Evolutionary conservation across 2,888 invertebrate genomes (phyloP).

Genomic region (Trichopria drosophilae): DNA sequence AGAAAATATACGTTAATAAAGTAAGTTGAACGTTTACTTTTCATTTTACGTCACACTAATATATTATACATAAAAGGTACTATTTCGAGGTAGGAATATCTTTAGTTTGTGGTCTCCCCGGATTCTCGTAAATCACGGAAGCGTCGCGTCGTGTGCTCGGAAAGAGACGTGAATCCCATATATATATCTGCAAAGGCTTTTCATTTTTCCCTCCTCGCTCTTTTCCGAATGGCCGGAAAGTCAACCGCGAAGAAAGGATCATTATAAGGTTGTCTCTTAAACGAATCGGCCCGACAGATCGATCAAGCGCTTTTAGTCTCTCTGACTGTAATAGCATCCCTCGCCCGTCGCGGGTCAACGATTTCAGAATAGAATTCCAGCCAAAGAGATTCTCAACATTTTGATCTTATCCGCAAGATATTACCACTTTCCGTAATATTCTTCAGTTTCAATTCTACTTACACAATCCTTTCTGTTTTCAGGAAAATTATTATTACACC

Average conservation of each 20-base stretch:
- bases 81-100: no score
- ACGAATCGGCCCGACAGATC: slow-evolving; percentile 33
- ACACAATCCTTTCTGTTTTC: no score
- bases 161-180: slow-evolving; percentile 39
- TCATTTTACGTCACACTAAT: no score
- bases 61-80: no score
- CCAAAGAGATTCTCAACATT: no score
- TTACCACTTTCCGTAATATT: no score
- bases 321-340: slow-evolving; percentile 26
- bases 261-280: slow-evolving; percentile 35
- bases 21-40: not conserved
- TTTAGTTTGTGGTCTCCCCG: slow-evolving; percentile 32
- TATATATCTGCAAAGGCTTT: slow-evolving; percentile 24
- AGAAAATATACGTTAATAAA: slow-evolving; percentile 18
- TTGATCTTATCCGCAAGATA: no score
- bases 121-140: slow-evolving; percentile 39
- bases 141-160: no score
- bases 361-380: no score
- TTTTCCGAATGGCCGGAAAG: slow-evolving; percentile 26
- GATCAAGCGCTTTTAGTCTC: slow-evolving; percentile 34
- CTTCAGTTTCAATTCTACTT: no score
- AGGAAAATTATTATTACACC: no score
- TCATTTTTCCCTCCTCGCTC: slow-evolving; percentile 33
- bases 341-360: no score
- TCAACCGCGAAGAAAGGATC: slow-evolving; percentile 37